Evolutionary conservation across 2,888 invertebrate species (phyloP).

Genomic region (Tipula helvola): DNA sequence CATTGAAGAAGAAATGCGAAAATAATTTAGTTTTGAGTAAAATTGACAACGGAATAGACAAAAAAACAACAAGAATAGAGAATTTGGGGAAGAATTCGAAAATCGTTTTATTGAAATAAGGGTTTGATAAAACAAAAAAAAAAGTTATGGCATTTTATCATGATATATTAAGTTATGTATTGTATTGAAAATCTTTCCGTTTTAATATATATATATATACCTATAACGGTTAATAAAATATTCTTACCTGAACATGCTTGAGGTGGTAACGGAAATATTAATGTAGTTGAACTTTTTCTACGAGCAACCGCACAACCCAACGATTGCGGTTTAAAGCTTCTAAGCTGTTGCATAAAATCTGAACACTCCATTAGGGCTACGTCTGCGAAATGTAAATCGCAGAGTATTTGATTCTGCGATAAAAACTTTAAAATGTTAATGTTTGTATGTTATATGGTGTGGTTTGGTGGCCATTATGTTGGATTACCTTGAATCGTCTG

Average conservation of each 20-base stretch:
- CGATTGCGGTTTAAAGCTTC: slow-evolving; percentile 91
- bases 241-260: slow-evolving; percentile 79
- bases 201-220: too few relatives aligned
- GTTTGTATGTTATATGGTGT: neutral
- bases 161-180: too few relatives aligned
- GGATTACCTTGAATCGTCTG: slow-evolving; percentile 45
- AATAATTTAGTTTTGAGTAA: too few relatives aligned
- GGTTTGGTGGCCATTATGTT: neutral
- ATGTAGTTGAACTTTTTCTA: slow-evolving; percentile 84
- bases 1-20: too few relatives aligned
- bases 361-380: slow-evolving; percentile 94
- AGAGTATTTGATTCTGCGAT: slow-evolving; percentile 74
- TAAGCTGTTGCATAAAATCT: slow-evolving; percentile 93
- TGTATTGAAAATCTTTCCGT: too few relatives aligned
- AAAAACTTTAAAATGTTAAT: slow-evolving; percentile 7
- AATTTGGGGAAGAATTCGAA: too few relatives aligned
- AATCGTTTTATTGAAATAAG: too few relatives aligned
- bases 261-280: slow-evolving; percentile 86
- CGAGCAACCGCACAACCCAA: slow-evolving; percentile 89
- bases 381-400: slow-evolving; percentile 94
- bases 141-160: too few relatives aligned
- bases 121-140: too few relatives aligned
- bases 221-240: neutral
- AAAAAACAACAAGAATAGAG: too few relatives aligned
- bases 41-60: too few relatives aligned